Evolutionary conservation across 1,140 invertebrate genomes (phyloP).

Genomic region (Coboldia fuscipes): DNA sequence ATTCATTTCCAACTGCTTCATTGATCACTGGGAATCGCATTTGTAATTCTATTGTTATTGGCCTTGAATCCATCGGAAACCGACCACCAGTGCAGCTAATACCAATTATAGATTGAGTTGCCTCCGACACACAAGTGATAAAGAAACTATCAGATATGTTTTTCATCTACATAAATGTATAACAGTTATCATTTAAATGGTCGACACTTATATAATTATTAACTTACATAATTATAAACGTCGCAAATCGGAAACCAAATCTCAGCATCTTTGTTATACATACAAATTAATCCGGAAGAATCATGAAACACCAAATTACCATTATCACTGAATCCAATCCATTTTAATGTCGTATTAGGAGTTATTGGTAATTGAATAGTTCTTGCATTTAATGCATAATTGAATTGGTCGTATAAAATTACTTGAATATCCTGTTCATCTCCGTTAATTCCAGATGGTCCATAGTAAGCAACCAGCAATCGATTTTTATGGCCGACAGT

Average conservation of each 20-base stretch:
- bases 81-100: constrained; percentile 70
- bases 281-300: constrained; percentile 37
- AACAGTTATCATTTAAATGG: neutral
- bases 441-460: constrained; percentile 17
- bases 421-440: constrained; percentile 35
- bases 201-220: constrained; percentile 4
- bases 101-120: constrained; percentile 48
- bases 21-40: constrained; percentile 66
- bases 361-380: constrained; percentile 37
- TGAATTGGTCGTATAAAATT: constrained; percentile 22
- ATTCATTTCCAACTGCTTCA: constrained; percentile 32
- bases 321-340: constrained; percentile 67
- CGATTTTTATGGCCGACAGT: constrained; percentile 43
- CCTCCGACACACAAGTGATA: constrained; percentile 55
- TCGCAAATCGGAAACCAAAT: constrained; percentile 64
- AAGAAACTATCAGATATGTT: constrained; percentile 63
- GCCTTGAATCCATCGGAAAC: constrained; percentile 69
- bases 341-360: constrained; percentile 41
- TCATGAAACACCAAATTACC: constrained; percentile 48
- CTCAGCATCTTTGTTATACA: constrained; percentile 36
- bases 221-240: constrained; percentile 37
- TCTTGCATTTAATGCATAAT: constrained; percentile 10
- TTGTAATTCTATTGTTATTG: constrained; percentile 49
- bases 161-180: constrained; percentile 27
- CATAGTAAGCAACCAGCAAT: constrained; percentile 60